Evolutionary conservation across 2,888 invertebrate genomes (phyloP).

Genomic region (Hyppa rectilinea): DNA sequence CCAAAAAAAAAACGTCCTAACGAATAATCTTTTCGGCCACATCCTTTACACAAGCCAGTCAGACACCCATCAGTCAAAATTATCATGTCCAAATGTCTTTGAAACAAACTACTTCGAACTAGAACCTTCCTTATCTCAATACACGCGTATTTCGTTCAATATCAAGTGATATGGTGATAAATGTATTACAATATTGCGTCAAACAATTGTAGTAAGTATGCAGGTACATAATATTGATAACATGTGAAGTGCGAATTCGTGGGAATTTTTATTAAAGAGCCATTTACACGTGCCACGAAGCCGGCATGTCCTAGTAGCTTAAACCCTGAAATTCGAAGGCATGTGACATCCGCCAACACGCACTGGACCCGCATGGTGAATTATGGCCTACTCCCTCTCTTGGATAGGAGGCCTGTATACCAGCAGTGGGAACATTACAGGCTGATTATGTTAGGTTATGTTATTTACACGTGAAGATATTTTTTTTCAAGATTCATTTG

Average conservation of each 20-base stretch:
- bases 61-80: slow-evolving; percentile 30
- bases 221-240: slow-evolving; percentile 33
- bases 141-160: slow-evolving; percentile 31
- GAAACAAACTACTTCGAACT: slow-evolving; percentile 44
- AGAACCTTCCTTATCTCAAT: slow-evolving; percentile 38
- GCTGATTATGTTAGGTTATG: too few relatives aligned
- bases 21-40: slow-evolving; percentile 5
- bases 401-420: too few relatives aligned
- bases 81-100: slow-evolving; percentile 24
- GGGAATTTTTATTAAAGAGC: slow-evolving; percentile 36
- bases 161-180: slow-evolving; percentile 46
- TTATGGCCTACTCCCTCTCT: too few relatives aligned
- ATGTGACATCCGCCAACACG: too few relatives aligned
- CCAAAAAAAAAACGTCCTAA: neutral
- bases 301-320: too few relatives aligned
- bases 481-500: too few relatives aligned
- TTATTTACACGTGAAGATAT: too few relatives aligned
- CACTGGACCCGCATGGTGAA: too few relatives aligned
- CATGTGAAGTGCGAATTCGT: slow-evolving; percentile 30
- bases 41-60: slow-evolving; percentile 30
- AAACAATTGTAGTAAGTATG: slow-evolving; percentile 10
- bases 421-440: too few relatives aligned
- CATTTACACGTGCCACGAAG: neutral
- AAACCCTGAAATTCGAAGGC: too few relatives aligned
- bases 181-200: slow-evolving; percentile 38